Evolutionary conservation across 2,888 invertebrate species (phyloP).

Genomic region (Himalopsyche anomala): DNA sequence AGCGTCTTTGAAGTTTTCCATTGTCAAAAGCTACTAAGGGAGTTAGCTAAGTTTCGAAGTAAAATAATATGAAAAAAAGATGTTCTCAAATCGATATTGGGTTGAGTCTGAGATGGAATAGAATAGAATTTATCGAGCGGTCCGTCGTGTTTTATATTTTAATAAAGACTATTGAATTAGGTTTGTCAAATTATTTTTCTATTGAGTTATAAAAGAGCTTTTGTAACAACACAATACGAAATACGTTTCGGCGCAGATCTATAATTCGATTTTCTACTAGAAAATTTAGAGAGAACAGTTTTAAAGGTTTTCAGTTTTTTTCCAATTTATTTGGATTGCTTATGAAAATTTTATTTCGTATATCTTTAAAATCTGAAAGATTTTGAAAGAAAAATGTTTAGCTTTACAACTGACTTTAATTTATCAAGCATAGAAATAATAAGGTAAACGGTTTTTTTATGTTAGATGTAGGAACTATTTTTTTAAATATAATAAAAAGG

Average conservation of each 20-base stretch:
- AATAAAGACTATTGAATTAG: conserved; percentile 21
- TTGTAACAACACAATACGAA: neutral
- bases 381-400: too few species aligned
- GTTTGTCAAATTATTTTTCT: neutral
- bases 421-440: too few species aligned
- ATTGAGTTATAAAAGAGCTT: neutral
- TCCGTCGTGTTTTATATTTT: neutral
- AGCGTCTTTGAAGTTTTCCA: conserved; percentile 10
- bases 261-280: neutral
- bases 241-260: neutral
- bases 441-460: too few species aligned
- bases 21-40: conserved; percentile 10
- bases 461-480: too few species aligned
- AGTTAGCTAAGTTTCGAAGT: neutral
- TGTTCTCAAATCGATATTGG: neutral
- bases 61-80: neutral
- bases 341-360: too few species aligned
- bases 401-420: too few species aligned
- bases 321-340: too few species aligned
- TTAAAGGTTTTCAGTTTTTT: too few species aligned
- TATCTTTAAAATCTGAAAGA: too few species aligned
- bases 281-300: neutral
- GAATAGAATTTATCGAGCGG: neutral
- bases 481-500: too few species aligned
- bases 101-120: neutral